phyloP scores from a whole-genome alignment of 2,797 vertebrate genomes.

The Hirundo rustica region DNA sequence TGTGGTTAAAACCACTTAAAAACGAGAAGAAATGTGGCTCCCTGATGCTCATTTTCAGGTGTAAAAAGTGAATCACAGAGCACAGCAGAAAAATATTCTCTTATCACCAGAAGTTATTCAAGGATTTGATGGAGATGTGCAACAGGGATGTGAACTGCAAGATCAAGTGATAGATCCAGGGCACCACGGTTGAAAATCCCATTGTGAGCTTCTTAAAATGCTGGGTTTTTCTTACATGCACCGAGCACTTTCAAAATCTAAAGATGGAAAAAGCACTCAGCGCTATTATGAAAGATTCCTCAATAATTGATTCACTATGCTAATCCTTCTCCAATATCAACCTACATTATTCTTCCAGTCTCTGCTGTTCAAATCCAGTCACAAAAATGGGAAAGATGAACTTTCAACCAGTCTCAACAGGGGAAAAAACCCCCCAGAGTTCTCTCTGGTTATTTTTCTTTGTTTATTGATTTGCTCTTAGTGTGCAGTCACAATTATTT shows the following conservation, averaged over 20 bases:
- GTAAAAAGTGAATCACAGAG: neutral
- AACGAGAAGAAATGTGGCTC: neutral
- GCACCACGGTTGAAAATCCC: neutral
- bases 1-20: slow-evolving; percentile 1
- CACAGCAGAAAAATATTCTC: neutral
- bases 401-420: neutral
- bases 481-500: neutral
- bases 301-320: slow-evolving; percentile 30
- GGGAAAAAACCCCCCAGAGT: neutral
- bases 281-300: neutral
- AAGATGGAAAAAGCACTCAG: neutral
- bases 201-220: slow-evolving; percentile 9
- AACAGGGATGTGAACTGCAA: neutral
- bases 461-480: accelerated
- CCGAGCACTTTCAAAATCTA: neutral
- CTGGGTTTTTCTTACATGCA: neutral
- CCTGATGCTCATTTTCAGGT: neutral
- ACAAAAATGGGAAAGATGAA: neutral
- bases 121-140: neutral
- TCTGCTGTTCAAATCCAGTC: neutral
- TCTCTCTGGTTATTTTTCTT: neutral
- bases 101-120: neutral
- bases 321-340: neutral
- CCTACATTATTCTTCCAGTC: neutral
- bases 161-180: slow-evolving; percentile 27